Evolutionary conservation across 2,113 vertebrate species (phyloP), one percentile per base, ranked within the genome.

Genomic region (Malurus cyaneus): DNA sequence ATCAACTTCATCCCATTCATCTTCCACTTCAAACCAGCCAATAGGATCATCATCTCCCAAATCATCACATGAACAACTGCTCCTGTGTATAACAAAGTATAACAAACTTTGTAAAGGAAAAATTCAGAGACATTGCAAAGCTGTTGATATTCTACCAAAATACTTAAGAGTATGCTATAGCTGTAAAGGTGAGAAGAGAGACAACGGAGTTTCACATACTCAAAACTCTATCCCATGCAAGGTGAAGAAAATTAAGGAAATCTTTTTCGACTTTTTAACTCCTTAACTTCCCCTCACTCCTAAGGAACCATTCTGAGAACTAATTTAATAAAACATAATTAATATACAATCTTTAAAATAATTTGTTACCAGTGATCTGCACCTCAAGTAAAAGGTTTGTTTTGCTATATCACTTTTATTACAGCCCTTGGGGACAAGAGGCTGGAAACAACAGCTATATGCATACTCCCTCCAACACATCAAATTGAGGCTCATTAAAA

Each of bases 21-120:
- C 99, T 71, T 99, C 99, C 23, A 99, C 96, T 95, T 99, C 99
- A 97, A 99, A 99, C 99, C 99, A 99, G 95, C 99, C 99, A 82
- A 99, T 95, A 8, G 99, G 99, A 84, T 99, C 98, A 50, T 99
- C 98, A 70, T 99, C 99, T 42, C 96, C 97, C 92, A 97, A 89
- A 8, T 98, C 97, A 32, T 98, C 95, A 88, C 80, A 80, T 0
- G 92, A 91, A 76, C 72, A 81, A 31, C 90, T 93, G 65, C 86
- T 96, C 82, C 98, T 98, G 31, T 5, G 54, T 46, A 92, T 14
- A 61, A 92, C 95, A 72, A 8, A 66, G 73, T 3, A 23, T 12
- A 83, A 69, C 31, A 72, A 49, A 72, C 7, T 59, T 71, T 4
- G 53, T 79, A 13, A 82, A 61, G 31, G 42, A 57, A 46, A 69